Evolutionary conservation across 2,113 vertebrate genomes (phyloP), one percentile per base, ranked within the genome.

Genomic region (Beaufortia kweichowensis): DNA sequence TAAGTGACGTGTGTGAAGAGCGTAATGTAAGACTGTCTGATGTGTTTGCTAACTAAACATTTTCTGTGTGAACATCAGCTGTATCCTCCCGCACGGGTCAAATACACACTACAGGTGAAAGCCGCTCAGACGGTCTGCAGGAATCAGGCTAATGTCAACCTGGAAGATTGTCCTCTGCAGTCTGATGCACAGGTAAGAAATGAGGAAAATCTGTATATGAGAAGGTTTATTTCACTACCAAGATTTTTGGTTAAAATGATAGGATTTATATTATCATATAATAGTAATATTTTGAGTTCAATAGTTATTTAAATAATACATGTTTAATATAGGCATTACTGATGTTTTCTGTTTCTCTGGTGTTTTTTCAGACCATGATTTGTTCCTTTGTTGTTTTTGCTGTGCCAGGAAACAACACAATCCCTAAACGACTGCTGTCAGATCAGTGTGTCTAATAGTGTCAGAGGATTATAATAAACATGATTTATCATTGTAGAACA

Each of bases 331-430:
- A 39, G 35, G 35, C 35, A 19, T 17, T 57, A 15, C 24, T 59
- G 17, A 21, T 24, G 29, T 56, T 15, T 48, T 55, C 2, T 28
- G 24, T 8, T 46, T n/a, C 29, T 39, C 33, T 28, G 5, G 50
- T 61, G 46, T 4, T 23, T 65, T 53, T 6, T 41, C 79, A 86
- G 85, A 75, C 19, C 4, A 82, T 86, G 85, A 83, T 11, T 11
- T 86, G 84, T 48, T 17, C 19, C 19, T 85, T 86, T 7, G 75
- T 69, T 15, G 85, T 86, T 10, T 57, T 85, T n/a, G 59, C 57
- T 0, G 81, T 85, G 57, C 85, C 84, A 7, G 81, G 81, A 76
- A 41, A 79, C 17, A 33, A 82, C 31, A 6, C 50, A 0, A 23
- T 86, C 23, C 84, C 84, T 12, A 76, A 79, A 43, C 59, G 24